phyloP scores from a whole-genome alignment of 1,140 invertebrate species.

The Zaprionus gabonicus region DNA sequence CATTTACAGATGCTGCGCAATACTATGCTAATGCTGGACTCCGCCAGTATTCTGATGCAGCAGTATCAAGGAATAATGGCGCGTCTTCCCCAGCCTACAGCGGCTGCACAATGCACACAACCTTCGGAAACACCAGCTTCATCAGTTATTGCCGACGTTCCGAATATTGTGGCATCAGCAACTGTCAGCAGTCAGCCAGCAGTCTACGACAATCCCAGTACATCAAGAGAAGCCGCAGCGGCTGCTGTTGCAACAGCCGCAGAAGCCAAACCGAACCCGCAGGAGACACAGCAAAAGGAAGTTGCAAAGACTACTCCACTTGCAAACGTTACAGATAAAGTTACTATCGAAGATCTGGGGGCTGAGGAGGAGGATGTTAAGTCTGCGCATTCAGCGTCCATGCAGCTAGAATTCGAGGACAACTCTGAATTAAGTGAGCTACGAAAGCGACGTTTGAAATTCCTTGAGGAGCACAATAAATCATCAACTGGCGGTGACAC shows the following conservation, averaged over 20 bases:
- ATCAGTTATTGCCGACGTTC: conserved; percentile 1
- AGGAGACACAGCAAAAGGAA: conserved; percentile 46
- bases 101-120: conserved; percentile 9
- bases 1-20: conserved; percentile 87
- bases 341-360: conserved; percentile 81
- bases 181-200: conserved; percentile 10
- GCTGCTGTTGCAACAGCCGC: conserved; percentile 11
- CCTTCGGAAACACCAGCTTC: conserved; percentile 4
- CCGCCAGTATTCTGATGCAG: conserved; percentile 94
- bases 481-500: conserved; percentile 43
- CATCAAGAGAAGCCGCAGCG: conserved; percentile 50
- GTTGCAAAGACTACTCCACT: conserved; percentile 19
- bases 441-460: conserved; percentile 90
- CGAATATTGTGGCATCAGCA: conserved; percentile 4
- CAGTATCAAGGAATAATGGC: conserved; percentile 90
- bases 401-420: conserved; percentile 55
- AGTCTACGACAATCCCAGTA: conserved; percentile 84
- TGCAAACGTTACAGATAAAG: conserved; percentile 49
- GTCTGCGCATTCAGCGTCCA: conserved; percentile 29
- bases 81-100: conserved; percentile 58
- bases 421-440: conserved; percentile 85
- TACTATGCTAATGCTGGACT: conserved; percentile 94
- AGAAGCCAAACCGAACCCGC: conserved; percentile 18
- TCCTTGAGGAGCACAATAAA: conserved; percentile 85
- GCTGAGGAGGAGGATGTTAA: conserved; percentile 75